Evolutionary conservation across 2,888 invertebrate species (phyloP).

Genomic region (Dasysyrphus tricinctus): DNA sequence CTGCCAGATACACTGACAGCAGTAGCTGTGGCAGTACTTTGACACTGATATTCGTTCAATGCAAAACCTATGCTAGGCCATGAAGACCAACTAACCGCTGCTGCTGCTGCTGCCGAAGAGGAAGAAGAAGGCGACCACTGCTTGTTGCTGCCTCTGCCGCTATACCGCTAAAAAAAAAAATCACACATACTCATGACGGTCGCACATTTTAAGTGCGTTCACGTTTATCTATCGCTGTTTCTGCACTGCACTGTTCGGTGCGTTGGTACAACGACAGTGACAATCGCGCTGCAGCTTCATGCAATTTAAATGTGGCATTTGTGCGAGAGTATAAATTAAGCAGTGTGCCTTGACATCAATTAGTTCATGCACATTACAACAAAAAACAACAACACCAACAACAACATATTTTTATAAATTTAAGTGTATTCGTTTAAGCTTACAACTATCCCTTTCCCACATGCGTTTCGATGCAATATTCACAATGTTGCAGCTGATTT

Average conservation of each 20-base stretch:
- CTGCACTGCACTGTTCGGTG: constrained; percentile 32
- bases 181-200: constrained; percentile 30
- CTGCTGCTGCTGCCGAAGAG: constrained; percentile 53
- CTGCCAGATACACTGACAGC: constrained; percentile 53
- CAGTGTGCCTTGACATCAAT: constrained; percentile 81
- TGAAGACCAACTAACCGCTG: constrained; percentile 56
- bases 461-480: constrained; percentile 43
- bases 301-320: constrained; percentile 73
- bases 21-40: constrained; percentile 56
- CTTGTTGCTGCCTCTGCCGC: not conserved
- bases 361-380: constrained; percentile 75
- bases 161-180: not conserved
- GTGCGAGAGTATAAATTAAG: constrained; percentile 80
- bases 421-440: constrained; percentile 29
- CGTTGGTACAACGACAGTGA: constrained; percentile 50
- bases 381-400: constrained; percentile 26
- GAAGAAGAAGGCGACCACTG: constrained; percentile 70
- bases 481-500: constrained; percentile 41
- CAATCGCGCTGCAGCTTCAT: constrained; percentile 67
- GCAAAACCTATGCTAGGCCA: constrained; percentile 64
- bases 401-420: not conserved
- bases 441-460: constrained; percentile 46
- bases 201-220: constrained; percentile 73
- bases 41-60: constrained; percentile 75
- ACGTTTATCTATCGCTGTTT: constrained; percentile 42